phyloP scores from a whole-genome alignment of 2,797 vertebrate species.

The Perodicticus potto region DNA sequence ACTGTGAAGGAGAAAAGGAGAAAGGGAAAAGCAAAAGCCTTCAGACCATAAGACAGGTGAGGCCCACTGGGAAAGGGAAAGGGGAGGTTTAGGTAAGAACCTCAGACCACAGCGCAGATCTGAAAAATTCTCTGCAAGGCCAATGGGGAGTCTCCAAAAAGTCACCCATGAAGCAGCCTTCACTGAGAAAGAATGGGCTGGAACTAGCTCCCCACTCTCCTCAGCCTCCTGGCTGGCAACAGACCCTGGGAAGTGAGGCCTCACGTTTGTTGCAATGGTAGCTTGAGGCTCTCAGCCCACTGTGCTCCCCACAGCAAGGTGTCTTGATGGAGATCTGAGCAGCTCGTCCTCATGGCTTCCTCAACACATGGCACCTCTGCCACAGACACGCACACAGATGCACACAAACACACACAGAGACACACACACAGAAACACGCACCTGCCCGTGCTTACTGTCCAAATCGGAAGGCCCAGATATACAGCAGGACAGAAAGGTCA shows the following conservation, averaged over 20 bases:
- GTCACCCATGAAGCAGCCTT: neutral
- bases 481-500: neutral
- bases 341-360: neutral
- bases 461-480: neutral
- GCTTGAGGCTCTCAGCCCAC: no score
- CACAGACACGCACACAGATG: neutral
- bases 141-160: neutral
- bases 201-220: no score
- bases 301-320: neutral
- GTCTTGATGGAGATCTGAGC: neutral
- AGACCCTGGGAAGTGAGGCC: neutral
- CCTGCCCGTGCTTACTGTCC: neutral
- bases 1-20: neutral
- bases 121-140: neutral
- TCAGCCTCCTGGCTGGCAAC: neutral
- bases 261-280: neutral
- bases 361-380: accelerated
- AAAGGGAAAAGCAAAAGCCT: neutral
- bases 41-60: neutral
- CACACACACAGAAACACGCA: neutral
- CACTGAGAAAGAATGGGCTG: neutral
- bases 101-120: neutral
- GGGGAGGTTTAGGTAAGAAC: neutral
- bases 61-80: no score
- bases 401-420: neutral